A percentile compares a stretch with the other conserved stretches of the same genome.
Evolutionary conservation across 2,888 invertebrate species (phyloP).

Genomic region (Hanleya hanleyi): DNA sequence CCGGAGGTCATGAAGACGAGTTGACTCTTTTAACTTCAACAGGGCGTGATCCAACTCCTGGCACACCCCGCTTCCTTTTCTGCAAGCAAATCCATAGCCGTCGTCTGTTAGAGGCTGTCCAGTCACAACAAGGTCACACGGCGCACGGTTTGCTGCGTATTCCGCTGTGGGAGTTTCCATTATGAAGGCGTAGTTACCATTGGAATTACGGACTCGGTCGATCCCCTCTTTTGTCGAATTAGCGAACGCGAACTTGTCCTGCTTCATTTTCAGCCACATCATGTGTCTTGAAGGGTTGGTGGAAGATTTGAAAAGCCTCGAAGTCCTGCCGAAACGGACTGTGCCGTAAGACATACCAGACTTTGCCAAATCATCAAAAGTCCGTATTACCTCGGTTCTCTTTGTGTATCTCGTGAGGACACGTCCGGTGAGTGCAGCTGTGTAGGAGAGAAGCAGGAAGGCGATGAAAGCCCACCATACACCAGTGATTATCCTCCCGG

Average conservation of each 20-base stretch:
- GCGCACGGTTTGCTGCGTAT: conserved; percentile 24
- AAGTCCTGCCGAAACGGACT: neutral
- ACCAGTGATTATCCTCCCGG: conserved; percentile 39
- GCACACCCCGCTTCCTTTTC: conserved; percentile 24
- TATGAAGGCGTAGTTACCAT: conserved; percentile 38
- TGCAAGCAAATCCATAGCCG: conserved; percentile 39
- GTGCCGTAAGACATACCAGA: neutral
- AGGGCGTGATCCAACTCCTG: conserved; percentile 17
- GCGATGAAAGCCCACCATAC: conserved; percentile 49
- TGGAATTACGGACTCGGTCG: conserved; percentile 26
- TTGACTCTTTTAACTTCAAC: neutral
- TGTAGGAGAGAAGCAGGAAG: conserved; percentile 39
- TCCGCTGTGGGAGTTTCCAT: conserved; percentile 35
- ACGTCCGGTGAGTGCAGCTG: conserved; percentile 31
- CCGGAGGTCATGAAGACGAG: neutral
- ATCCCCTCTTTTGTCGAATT: conserved; percentile 21
- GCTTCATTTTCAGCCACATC: conserved; percentile 6
- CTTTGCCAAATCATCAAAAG: neutral
- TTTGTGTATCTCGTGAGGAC: neutral
- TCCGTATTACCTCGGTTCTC: neutral
- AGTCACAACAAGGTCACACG: conserved; percentile 40
- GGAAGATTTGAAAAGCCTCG: neutral
- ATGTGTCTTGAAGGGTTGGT: neutral
- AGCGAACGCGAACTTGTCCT: neutral
- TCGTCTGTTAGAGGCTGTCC: conserved; percentile 33